Evolutionary conservation across 2,888 invertebrate genomes (phyloP), one percentile per base, ranked within the genome.

Genomic region (Temnothorax rugatulus): DNA sequence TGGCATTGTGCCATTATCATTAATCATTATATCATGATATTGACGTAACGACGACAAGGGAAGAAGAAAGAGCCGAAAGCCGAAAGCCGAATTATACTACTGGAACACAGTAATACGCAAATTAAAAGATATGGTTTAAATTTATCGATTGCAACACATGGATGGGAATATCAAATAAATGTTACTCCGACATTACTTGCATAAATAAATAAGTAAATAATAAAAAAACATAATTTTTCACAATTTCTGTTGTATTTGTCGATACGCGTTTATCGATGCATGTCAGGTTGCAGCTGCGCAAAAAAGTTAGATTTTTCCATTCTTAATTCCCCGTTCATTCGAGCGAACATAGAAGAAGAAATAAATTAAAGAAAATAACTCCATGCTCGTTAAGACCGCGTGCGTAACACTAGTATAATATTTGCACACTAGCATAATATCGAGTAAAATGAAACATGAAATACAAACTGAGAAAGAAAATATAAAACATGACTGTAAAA

Each of bases 121-220:
- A 88, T 88, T 82, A 82, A 69, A 54, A 15, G 44, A 47, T 54
- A 71, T 18, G n/a, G 34, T 64, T 79, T 52, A 61, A 84, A 81
- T 84, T 88, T 73, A 83, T 74, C 73, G 71, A 77, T 76, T 61
- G 61, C 25, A 63, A 18, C n/a, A 21, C 15, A 59, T 29, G 15
- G 59, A 54, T 52, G 34, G 44, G 13, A 81, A 73, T 77, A 86
- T 29, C 66, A 29, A 18, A 86, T 61, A 76, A 63, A 73, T 76
- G 73, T 88, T 64, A 41, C 41, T 64, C 41, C 64, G 74, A 86
- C 71, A 82, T 44, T 81, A 29, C 25, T 74, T 38, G 18, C 50
- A 25, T 29, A 29, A 29, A 29, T 68, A 68, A 68, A 68, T 4
- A 29, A 18, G 29, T 68, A 54, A 74, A 71, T 64, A 82, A 88